Conservation (phyloP, 1,140 invertebrate species). For the Drosophila parvula region DNA sequence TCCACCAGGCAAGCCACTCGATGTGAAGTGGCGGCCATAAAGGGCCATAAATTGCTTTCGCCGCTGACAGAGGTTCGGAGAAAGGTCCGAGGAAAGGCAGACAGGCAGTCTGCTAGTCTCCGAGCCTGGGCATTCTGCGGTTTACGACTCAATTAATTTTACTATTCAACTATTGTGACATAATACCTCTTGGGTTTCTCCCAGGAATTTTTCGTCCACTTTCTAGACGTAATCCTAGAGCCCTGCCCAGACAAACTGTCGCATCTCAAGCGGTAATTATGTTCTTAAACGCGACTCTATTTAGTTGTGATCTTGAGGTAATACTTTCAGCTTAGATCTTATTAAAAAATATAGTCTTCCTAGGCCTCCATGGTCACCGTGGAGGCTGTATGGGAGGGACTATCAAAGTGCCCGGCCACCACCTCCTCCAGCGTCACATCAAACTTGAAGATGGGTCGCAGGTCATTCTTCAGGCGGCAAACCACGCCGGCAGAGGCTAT, state of each 20-base stretch:
- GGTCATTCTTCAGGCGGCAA: constrained; percentile 67
- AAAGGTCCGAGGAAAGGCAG: constrained; percentile 52
- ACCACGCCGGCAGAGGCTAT: constrained; percentile 71
- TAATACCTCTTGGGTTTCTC: constrained; percentile 41
- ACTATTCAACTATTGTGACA: constrained; percentile 71
- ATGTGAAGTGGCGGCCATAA: constrained; percentile 24
- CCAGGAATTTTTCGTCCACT: constrained; percentile 32
- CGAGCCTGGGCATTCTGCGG: constrained; percentile 39
- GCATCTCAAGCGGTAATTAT: constrained; percentile 34
- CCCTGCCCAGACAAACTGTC: constrained; percentile 59
- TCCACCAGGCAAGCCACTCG: not conserved
- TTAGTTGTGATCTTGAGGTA: constrained; percentile 37
- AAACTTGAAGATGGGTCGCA: constrained; percentile 67
- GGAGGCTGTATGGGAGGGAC: constrained; percentile 58
- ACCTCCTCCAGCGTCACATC: constrained; percentile 64
- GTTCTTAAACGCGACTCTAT: constrained; percentile 19
- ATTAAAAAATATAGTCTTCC: not conserved
- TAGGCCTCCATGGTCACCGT: constrained; percentile 66
- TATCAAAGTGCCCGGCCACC: constrained; percentile 57
- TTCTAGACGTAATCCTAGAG: constrained; percentile 57
- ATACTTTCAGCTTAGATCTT: constrained; percentile 52
- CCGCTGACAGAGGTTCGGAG: constrained; percentile 35
- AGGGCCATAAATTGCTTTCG: constrained; percentile 36
- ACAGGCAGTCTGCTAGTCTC: constrained; percentile 26
- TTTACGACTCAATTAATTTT: constrained; percentile 78